Percentiles rank a stretch among this genome's conserved stretches.
phyloP scores from a whole-genome alignment of 1,140 invertebrate species.

The Drosophila sechellia region DNA sequence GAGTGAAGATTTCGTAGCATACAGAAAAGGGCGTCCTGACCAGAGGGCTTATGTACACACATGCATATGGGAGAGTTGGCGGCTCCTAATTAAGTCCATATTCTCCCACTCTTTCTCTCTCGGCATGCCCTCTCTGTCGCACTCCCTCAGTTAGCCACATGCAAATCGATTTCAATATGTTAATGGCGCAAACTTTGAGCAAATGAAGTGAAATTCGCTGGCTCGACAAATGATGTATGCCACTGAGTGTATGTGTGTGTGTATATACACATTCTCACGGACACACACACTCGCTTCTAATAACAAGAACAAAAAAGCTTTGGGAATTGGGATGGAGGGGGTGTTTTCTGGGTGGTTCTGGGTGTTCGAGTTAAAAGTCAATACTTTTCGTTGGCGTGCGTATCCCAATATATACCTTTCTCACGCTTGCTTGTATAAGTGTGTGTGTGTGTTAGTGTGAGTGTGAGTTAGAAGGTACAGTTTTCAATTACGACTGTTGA shows the following conservation, averaged over 20 bases:
- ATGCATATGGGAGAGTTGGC: constrained; percentile 31
- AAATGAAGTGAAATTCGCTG: constrained; percentile 69
- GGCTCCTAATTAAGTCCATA: constrained; percentile 55
- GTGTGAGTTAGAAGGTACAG: constrained; percentile 57
- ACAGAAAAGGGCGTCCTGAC: constrained; percentile 50
- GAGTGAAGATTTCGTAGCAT: constrained; percentile 31
- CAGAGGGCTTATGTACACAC: constrained; percentile 20
- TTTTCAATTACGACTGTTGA: constrained; percentile 71
- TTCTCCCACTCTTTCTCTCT: constrained; percentile 5
- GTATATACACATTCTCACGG: constrained; percentile 18
- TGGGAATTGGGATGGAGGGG: constrained; percentile 9
- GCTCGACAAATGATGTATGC: constrained; percentile 44
- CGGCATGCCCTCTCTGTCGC: not conserved
- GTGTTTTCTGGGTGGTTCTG: constrained; percentile 1
- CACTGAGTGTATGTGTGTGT: constrained; percentile 12
- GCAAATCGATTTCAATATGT: constrained; percentile 77
- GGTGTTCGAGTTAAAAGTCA: constrained; percentile 70
- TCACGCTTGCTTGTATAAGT: not conserved
- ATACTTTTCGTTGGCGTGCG: constrained; percentile 72
- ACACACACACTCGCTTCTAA: constrained; percentile 8
- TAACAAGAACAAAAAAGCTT: constrained; percentile 24
- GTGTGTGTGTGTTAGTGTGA: constrained; percentile 6
- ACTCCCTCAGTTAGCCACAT: constrained; percentile 3
- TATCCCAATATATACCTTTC: not conserved
- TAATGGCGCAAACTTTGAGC: constrained; percentile 62